Percentiles rank a stretch among this genome's conserved stretches.
phyloP scores from a whole-genome alignment of 2,113 vertebrate genomes.

The Physeter macrocephalus region DNA sequence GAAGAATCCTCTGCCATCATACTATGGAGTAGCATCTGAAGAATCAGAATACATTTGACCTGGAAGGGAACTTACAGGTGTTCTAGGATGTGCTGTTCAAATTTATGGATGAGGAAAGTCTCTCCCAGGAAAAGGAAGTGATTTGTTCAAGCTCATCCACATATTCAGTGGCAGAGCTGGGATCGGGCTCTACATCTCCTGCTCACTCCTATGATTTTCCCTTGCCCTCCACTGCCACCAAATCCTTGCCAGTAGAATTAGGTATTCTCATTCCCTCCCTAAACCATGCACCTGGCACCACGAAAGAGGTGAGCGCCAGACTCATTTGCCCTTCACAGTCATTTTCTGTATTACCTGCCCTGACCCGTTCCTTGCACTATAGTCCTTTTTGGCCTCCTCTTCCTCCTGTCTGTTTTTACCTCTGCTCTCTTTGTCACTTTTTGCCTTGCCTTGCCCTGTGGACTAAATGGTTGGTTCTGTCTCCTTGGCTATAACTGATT shows the following conservation, averaged over 20 bases:
- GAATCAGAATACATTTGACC: not conserved
- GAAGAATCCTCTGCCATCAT: not conserved
- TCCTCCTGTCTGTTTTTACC: not conserved
- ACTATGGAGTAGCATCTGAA: not conserved
- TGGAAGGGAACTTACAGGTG: not conserved
- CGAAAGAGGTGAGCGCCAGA: not conserved
- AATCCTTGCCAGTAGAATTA: not conserved
- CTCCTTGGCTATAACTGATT: not conserved
- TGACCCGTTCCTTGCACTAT: accelerated
- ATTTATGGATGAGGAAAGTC: not conserved
- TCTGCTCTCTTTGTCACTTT: not conserved
- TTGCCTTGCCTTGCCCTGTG: not conserved
- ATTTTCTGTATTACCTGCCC: not conserved
- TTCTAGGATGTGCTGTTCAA: not conserved
- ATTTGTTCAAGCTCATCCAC: not conserved
- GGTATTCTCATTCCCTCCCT: not conserved
- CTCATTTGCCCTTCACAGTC: not conserved
- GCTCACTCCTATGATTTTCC: too few species aligned
- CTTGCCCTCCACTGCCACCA: not conserved
- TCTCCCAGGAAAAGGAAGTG: not conserved
- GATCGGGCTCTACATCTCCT: not conserved
- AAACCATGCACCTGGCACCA: too few species aligned
- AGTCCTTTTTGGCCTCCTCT: not conserved
- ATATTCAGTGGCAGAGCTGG: not conserved
- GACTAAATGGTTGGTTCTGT: not conserved